Evolutionary conservation across 2,113 vertebrate genomes (phyloP).

Genomic region (Ia io): DNA sequence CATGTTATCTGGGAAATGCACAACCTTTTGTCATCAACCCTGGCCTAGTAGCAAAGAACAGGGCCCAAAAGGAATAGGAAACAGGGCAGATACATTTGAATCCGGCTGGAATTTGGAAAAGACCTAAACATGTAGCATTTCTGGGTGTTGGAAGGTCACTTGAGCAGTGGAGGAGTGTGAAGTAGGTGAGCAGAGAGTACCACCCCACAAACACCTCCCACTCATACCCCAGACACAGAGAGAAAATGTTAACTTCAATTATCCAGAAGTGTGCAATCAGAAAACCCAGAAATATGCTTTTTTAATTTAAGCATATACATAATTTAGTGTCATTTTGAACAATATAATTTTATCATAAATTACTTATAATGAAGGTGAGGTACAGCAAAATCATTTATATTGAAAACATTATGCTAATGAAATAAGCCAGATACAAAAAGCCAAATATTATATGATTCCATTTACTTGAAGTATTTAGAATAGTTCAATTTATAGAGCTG

Average conservation of each 20-base stretch:
- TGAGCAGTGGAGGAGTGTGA: not conserved
- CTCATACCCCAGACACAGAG: not conserved
- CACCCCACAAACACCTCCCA: not conserved
- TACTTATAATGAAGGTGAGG: not conserved
- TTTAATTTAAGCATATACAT: not conserved
- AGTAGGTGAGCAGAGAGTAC: not conserved
- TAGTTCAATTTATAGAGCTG: not conserved
- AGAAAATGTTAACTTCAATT: not conserved
- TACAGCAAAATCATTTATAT: not conserved
- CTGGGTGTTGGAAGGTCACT: not conserved
- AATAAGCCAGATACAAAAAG: not conserved
- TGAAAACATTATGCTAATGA: not conserved
- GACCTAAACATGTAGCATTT: not conserved
- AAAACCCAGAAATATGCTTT: not conserved
- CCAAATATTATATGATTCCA: not conserved
- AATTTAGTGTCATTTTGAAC: constrained; percentile 16
- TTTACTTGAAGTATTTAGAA: not conserved
- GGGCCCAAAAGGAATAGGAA: not conserved
- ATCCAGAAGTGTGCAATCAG: not conserved
- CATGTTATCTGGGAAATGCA: not conserved
- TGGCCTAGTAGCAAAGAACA: not conserved
- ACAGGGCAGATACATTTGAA: not conserved
- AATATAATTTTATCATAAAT: not conserved
- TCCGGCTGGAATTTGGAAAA: not conserved
- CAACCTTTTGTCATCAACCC: not conserved